Percentiles rank a stretch among this genome's conserved stretches.
Conservation (phyloP, 2,888 invertebrate genomes). For the Protophormia terraenovae region DNA sequence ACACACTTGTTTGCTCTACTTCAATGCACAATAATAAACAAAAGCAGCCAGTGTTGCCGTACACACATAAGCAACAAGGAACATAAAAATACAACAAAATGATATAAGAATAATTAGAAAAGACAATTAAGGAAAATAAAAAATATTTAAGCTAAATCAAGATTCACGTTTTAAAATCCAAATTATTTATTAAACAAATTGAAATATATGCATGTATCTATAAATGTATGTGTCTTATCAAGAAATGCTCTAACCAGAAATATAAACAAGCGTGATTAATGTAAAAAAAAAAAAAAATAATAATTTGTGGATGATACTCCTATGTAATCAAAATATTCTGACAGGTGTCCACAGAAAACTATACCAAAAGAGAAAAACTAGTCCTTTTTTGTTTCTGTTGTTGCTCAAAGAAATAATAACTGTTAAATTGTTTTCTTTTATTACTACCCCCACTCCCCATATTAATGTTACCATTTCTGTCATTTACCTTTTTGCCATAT, state of each 20-base stretch:
- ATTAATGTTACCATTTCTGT: neutral
- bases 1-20: slow-evolving; percentile 63
- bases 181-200: too few relatives aligned
- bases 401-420: slow-evolving; percentile 43
- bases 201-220: too few relatives aligned
- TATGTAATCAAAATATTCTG: slow-evolving; percentile 60
- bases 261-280: too few relatives aligned
- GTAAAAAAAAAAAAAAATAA: neutral
- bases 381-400: neutral
- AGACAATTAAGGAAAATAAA: neutral
- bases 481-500: neutral
- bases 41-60: slow-evolving; percentile 47
- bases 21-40: slow-evolving; percentile 58
- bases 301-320: neutral
- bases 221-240: too few relatives aligned
- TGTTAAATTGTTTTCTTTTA: slow-evolving; percentile 29
- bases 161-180: too few relatives aligned
- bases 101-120: neutral
- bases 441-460: neutral
- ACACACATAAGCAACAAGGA: neutral
- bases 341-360: slow-evolving; percentile 65
- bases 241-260: too few relatives aligned
- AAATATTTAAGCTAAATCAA: neutral
- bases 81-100: neutral
- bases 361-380: slow-evolving; percentile 1